A percentile compares a stretch with the other conserved stretches of the same genome.
These are phyloP conservation scores for Corydoras maculifer DNA, from an alignment of 2,113 vertebrate genomes.

Conservation along the genomic window DNA sequence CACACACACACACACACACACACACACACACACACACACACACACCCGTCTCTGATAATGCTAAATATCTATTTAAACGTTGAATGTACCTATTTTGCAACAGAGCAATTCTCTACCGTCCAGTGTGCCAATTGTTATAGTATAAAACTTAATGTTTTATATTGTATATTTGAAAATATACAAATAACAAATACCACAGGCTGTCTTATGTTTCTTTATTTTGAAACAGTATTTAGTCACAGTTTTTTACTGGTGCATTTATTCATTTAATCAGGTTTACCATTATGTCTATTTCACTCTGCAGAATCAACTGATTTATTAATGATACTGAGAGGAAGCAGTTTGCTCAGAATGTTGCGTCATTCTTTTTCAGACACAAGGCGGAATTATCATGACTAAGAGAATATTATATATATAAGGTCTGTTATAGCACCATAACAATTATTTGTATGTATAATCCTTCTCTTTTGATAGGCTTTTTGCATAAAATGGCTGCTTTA, in stretches of 20 bases:
- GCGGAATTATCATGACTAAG: not conserved
- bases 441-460: constrained; percentile 9
- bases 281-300: too few relatives aligned
- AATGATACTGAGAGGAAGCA: constrained; percentile 3
- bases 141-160: constrained; percentile 68
- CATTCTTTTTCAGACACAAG: constrained; percentile 20
- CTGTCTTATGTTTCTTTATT: constrained; percentile 27
- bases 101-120: constrained; percentile 51
- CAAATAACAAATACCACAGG: constrained; percentile 38
- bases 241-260: not conserved
- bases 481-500: too few relatives aligned
- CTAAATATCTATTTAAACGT: constrained; percentile 45
- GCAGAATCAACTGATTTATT: not conserved
- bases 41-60: constrained; percentile 42
- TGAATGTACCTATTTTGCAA: constrained; percentile 55
- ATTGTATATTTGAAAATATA: constrained; percentile 63
- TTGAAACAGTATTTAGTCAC: not conserved
- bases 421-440: not conserved
- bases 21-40: constrained; percentile 19
- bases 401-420: constrained; percentile 27
- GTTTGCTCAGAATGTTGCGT: constrained; percentile 14
- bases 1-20: constrained; percentile 9
- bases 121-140: constrained; percentile 72
- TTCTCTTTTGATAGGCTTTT: not conserved
- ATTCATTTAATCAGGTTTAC: not conserved